Evolutionary conservation across 2,888 invertebrate genomes (phyloP), one percentile per base, ranked within the genome.

Genomic region (Drosophila tripunctata): DNA sequence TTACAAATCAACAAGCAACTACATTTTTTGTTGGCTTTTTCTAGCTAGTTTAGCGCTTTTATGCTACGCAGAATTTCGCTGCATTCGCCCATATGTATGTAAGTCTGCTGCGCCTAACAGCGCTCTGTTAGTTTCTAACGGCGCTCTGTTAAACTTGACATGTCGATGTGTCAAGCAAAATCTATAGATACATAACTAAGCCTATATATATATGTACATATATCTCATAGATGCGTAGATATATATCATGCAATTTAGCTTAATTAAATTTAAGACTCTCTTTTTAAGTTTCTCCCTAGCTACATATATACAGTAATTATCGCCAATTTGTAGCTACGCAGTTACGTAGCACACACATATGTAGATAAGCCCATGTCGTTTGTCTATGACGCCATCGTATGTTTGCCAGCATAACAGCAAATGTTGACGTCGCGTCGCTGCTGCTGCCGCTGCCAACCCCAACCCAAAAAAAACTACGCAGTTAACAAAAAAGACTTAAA

Each of bases 381-480:
- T 68, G 50, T 71, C 85, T 78, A 80, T 80, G 80, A 80, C 80
- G 80, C 85, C 80, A 80, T 85, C 83, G 50, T 47, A 70, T 44
- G 58, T 47, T 67, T 57, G 65, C 70, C 65, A 81, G 62, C 75
- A 78, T 80, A 72, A 72, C 60, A 78, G 54, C 72, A 56, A 74
- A 66, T 63, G 67, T 50, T 65, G 54, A 76, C 71, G 75, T 67
- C 56, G 48, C 43, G 51, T 48, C 47, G 54, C 17, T 24, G n/a
- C n/a, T 19, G 19, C 38, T 27, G 54, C 22, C 54, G 58, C 64
- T 70, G 43, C 57, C 72, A 71, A 58, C 74, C 71, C 70, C 64
- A 71, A 61, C 61, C 75, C 73, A 75, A 78, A 76, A 73, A 81
- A 79, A 66, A 83, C 82, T 83, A 84, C 82, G 82, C 82, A 83